A percentile compares a stretch with the other conserved stretches of the same genome.
These are phyloP conservation scores for Nemurella pictetii DNA, from an alignment of 2,888 invertebrate species.

Conservation along the genomic window DNA sequence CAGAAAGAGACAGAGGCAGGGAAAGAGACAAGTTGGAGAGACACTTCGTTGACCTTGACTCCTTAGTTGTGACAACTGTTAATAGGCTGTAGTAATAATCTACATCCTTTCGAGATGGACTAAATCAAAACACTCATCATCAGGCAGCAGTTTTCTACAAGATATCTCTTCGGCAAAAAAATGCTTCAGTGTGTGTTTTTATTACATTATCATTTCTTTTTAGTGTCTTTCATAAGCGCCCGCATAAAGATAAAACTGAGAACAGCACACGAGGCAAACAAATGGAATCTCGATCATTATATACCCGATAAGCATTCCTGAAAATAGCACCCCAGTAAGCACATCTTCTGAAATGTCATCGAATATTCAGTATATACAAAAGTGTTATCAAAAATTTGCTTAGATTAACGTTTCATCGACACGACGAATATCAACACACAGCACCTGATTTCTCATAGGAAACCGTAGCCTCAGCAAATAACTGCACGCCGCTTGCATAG, in stretches of 20 bases:
- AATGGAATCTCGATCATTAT: neutral
- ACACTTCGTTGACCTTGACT: neutral
- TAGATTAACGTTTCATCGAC: neutral
- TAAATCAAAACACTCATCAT: neutral
- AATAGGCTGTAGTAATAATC: neutral
- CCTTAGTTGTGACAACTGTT: neutral
- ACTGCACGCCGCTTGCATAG: neutral
- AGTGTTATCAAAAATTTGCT: neutral
- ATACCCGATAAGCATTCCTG: no score
- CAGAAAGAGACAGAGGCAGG: neutral
- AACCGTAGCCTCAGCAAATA: neutral
- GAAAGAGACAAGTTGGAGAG: neutral
- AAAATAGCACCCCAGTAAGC: no score
- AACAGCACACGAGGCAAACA: no score
- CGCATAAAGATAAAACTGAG: no score
- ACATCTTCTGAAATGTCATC: neutral
- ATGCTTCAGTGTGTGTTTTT: no score
- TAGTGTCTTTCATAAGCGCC: no score
- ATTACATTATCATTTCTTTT: no score
- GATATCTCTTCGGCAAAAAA: no score
- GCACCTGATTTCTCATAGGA: neutral
- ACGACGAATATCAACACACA: neutral
- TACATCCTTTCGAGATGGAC: neutral
- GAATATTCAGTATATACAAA: neutral
- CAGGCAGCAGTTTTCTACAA: no score